Conservation (phyloP, 2,888 invertebrate genomes). For the Argyra leucocephala region DNA sequence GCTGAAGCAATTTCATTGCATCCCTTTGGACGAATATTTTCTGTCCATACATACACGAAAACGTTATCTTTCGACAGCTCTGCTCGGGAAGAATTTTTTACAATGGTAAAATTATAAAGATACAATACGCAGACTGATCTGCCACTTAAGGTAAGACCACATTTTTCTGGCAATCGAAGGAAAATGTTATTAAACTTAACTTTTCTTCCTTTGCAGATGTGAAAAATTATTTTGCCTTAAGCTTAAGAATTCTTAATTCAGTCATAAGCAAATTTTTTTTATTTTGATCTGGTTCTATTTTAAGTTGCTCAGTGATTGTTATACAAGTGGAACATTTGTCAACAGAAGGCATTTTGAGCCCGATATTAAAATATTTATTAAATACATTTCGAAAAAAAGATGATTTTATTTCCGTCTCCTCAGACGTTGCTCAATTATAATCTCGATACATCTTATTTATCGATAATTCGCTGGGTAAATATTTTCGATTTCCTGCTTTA, state of each 20-base stretch:
- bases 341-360: not conserved
- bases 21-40: too few relatives aligned
- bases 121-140: not conserved
- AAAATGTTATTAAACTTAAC: too few relatives aligned
- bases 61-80: too few relatives aligned
- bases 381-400: not conserved
- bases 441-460: not conserved
- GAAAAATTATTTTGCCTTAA: too few relatives aligned
- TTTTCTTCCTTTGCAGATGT: too few relatives aligned
- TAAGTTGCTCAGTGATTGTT: not conserved
- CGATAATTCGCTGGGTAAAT: not conserved
- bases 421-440: not conserved
- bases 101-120: not conserved
- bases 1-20: too few relatives aligned
- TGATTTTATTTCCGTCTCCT: not conserved
- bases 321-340: not conserved
- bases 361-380: not conserved
- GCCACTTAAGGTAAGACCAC: not conserved
- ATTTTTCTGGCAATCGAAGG: too few relatives aligned
- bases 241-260: not conserved
- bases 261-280: not conserved
- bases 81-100: not conserved
- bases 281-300: not conserved
- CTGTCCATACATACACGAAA: too few relatives aligned
- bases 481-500: not conserved